Conservation (phyloP, 2,888 invertebrate species). For the Galerucella pusilla region DNA sequence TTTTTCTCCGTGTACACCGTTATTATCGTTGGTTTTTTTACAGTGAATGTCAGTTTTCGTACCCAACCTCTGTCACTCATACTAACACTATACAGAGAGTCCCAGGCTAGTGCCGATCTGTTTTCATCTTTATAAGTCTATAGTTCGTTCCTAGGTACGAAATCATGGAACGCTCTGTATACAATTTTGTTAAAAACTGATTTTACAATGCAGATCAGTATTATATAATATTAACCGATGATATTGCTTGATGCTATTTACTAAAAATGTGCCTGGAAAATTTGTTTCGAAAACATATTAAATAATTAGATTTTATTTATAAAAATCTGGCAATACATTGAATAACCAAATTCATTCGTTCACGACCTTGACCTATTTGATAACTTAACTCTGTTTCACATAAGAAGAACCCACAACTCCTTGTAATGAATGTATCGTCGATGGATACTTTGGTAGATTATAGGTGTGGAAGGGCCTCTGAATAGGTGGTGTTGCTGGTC, state of each 20-base stretch:
- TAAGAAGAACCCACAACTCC: no score
- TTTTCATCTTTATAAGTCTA: no score
- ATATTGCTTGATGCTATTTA: neutral
- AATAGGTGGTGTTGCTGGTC: no score
- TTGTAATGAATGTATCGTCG: no score
- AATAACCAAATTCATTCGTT: neutral
- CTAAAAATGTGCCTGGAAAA: neutral
- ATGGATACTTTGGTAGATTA: no score
- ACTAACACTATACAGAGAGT: neutral
- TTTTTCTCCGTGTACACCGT: constrained; percentile 39
- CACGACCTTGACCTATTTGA: neutral
- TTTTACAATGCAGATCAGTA: neutral
- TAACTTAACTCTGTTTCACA: no score
- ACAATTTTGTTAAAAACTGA: neutral
- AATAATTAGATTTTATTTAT: no score
- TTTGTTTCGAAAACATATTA: neutral
- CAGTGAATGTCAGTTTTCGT: constrained; percentile 23
- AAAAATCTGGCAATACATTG: neutral
- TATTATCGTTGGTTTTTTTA: constrained; percentile 11
- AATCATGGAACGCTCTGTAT: no score
- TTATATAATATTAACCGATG: neutral
- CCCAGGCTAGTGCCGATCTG: neutral
- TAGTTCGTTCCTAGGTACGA: no score
- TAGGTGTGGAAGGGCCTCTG: no score
- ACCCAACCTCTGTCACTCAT: constrained; percentile 44